phyloP scores from a whole-genome alignment of 30 jellyfish, hydroid and myxozoan species.

The Pseudorhiza aurosa region DNA sequence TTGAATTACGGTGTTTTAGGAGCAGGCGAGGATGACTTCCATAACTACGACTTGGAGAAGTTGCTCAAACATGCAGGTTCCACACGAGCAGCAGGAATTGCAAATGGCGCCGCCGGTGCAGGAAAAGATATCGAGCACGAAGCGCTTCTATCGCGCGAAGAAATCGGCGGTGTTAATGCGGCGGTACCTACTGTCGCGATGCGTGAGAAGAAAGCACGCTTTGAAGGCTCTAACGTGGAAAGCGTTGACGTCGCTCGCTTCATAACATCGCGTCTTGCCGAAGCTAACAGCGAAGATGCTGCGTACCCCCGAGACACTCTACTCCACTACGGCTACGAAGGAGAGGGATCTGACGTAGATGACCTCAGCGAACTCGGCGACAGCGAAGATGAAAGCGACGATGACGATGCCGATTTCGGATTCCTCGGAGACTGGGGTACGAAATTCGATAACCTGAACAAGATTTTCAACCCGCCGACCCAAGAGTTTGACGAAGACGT shows the following conservation, averaged over 20 bases:
- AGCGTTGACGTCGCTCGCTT: slow-evolving; percentile 92
- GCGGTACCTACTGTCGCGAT: slow-evolving; percentile 34
- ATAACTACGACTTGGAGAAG: slow-evolving; percentile 91
- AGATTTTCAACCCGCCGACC: slow-evolving; percentile 81
- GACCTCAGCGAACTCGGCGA: slow-evolving; percentile 99
- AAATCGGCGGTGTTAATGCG: slow-evolving; percentile 47
- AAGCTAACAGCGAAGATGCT: slow-evolving; percentile 92
- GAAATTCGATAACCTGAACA: slow-evolving; percentile 84
- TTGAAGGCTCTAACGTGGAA: slow-evolving; percentile 73
- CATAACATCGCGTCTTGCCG: slow-evolving; percentile 79
- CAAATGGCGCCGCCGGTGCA: slow-evolving; percentile 65
- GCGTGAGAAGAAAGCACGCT: slow-evolving; percentile 40
- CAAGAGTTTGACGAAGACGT: slow-evolving; percentile 88
- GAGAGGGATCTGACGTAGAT: slow-evolving; percentile 98
- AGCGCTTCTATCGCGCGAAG: slow-evolving; percentile 46
- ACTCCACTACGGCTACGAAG: slow-evolving; percentile 99
- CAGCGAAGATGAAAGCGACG: slow-evolving; percentile 95
- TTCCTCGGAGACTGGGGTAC: slow-evolving; percentile 92
- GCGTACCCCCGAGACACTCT: slow-evolving; percentile 97
- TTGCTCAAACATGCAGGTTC: slow-evolving; percentile 88
- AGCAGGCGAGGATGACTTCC: slow-evolving; percentile 99
- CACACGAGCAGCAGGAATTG: slow-evolving; percentile 40
- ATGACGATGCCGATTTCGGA: slow-evolving; percentile 94
- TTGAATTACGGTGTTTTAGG: slow-evolving; percentile 72
- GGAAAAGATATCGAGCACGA: slow-evolving; percentile 55